Base-by-base conservation (phyloP, 2,797 vertebrate genomes). In the Microchirus variegatus region DNA sequence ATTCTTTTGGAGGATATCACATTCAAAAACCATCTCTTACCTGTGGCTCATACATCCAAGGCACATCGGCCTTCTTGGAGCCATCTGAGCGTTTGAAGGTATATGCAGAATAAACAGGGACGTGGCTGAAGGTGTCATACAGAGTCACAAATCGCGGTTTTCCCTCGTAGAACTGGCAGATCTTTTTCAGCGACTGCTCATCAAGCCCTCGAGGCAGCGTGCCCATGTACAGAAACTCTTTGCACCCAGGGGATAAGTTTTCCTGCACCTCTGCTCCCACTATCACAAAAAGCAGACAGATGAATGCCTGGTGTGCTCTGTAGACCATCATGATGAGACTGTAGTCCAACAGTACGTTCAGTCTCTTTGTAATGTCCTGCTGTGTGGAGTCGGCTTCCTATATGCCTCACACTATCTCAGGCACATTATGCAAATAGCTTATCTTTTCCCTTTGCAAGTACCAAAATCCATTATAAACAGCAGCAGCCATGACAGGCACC, bases 81-180 rank as follows among this genome's bases (percentile, higher is more conserved):
- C 91, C 91, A 0, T 91, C 91, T 0, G 90, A 88, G 49, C 88
- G 90, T 69, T 92, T 92, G 75, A 93, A 92, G 22, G 81, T 89
- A 77, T 92, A 92, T 0, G 90, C 90, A 4, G 92, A 93, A 41
- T 91, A 92, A 49, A 92, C 61, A 0, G 91, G 91, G 45, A 91
- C 85, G 75, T 75, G 91, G 81, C 83, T 87, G 60, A 70, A 74
- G 16, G 80, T 89, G 60, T 94, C 94, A 61, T 95, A 96, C 57
- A 95, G 85, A 4, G 94, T 96, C 55, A 95, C 87, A 13, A 93
- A 96, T 38, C 91, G 92, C 1, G 90, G 90, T 18, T 85, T 72
- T n/a, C 86, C 90, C 13, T 62, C 75, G 59, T 91, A 93, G 50
- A 75, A 86, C 89, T 96, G 95, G 80, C 95, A 96, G 73, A 96